Evolutionary conservation across 1,140 invertebrate genomes (phyloP).

Genomic region (Calosoma granatense): DNA sequence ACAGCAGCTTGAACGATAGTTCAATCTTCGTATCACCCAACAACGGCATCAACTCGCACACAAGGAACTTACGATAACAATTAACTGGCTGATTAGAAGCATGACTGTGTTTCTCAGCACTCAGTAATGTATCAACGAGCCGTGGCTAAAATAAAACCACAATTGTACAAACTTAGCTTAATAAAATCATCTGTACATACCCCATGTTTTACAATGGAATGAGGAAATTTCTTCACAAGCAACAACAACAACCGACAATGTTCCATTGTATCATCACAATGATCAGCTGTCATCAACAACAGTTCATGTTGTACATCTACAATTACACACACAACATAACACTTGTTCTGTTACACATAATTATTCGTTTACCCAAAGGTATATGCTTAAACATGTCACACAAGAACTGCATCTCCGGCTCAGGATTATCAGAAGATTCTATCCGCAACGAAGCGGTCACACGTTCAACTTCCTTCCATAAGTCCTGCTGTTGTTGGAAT

Average conservation of each 20-base stretch:
- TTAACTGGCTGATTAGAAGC: conserved; percentile 50
- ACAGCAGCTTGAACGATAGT: conserved; percentile 53
- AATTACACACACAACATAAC: conserved; percentile 28
- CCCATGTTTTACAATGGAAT: conserved; percentile 63
- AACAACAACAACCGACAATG: conserved; percentile 71
- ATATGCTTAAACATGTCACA: conserved; percentile 39
- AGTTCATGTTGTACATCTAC: conserved; percentile 63
- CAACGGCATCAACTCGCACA: conserved; percentile 64
- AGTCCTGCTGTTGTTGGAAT: conserved; percentile 40
- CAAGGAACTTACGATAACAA: conserved; percentile 58
- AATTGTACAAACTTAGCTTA: conserved; percentile 5
- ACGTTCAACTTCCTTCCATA: conserved; percentile 72
- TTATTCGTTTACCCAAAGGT: conserved; percentile 20
- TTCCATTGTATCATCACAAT: conserved; percentile 78
- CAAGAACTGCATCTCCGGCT: conserved; percentile 42
- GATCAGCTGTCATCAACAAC: conserved; percentile 70
- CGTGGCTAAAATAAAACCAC: conserved; percentile 38
- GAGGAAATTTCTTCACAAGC: conserved; percentile 69
- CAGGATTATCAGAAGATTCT: conserved; percentile 39
- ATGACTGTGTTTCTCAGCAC: conserved; percentile 62
- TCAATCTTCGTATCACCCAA: conserved; percentile 43
- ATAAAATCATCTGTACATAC: conserved; percentile 38
- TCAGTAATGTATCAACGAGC: conserved; percentile 63
- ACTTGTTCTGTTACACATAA: too few species aligned
- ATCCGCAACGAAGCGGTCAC: conserved; percentile 63